Base-by-base conservation (phyloP, 2,888 invertebrate species). In the Plagiodera versicolora region DNA sequence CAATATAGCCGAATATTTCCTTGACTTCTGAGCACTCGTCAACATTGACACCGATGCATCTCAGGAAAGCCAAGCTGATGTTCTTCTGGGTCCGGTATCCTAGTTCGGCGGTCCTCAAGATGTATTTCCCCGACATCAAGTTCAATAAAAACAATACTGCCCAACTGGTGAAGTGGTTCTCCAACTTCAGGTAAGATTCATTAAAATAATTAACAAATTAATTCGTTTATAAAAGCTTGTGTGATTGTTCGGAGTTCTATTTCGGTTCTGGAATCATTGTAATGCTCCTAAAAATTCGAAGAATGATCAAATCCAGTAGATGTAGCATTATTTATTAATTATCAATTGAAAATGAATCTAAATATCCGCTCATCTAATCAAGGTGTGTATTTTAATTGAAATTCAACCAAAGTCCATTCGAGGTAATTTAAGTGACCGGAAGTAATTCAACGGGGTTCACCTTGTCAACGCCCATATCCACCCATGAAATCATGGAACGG, bases 121-220 rank as follows among this genome's bases (percentile, higher is more conserved):
- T 97, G 90, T 99, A 96, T 88, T 99, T 99, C 87, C 98, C 98
- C 45, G 99, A 99, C 85, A 98, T 99, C 85, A 96, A 96, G 82
- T 99, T 99, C 88, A 99, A 99, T 88, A 99, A 99, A 86, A 98
- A 98, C 87, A 99, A 99, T 86, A 99, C 99, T 72, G 99, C 99
- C 78, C 99, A 99, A 86, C 91, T 99, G 81, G 99, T 99, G 86
- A 99, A 99, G 84, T 99, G 99, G 99, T 99, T 99, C 90, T 98
- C 98, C 79, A 99, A 99, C 83, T 99, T 99, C 86, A 90, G 99
- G 99, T 99, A 81, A 90, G 92, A 86, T 35, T 30, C 55, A 24
- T 24, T 6, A 3, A 24, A 5, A 3, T 24, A 5, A 24, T 24
- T 24, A 24, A 24, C 24, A 24, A n/a, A n/a, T n/a, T n/a, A n/a